A percentile compares a stretch with the other conserved stretches of the same genome.
phyloP scores from a whole-genome alignment of 2,797 vertebrate species.

The Phrynocephalus vlangalii region DNA sequence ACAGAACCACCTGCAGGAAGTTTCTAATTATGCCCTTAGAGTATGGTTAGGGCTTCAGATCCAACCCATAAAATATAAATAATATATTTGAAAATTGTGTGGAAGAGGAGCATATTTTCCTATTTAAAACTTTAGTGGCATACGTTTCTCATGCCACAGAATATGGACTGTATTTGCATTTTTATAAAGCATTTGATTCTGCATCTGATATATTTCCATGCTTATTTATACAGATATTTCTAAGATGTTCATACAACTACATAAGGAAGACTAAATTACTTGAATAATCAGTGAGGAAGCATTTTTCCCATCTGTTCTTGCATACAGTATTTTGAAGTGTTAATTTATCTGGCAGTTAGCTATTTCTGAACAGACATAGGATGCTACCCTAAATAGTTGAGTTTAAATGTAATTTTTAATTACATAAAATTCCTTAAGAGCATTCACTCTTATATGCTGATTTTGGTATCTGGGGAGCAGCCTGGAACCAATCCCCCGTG shows the following conservation, averaged over 20 bases:
- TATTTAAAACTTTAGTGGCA: neutral
- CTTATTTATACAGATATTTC: neutral
- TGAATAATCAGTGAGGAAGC: neutral
- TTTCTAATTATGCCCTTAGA: neutral
- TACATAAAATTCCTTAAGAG: neutral
- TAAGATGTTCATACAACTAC: neutral
- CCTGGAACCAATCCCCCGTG: no score
- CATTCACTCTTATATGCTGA: neutral
- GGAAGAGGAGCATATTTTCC: neutral
- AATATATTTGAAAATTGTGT: neutral
- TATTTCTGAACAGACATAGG: neutral
- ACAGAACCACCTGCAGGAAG: neutral
- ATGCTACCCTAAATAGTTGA: neutral
- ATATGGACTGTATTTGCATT: neutral
- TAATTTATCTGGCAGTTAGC: neutral
- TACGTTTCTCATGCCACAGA: neutral
- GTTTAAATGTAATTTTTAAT: neutral
- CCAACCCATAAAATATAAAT: neutral
- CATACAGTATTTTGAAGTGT: neutral
- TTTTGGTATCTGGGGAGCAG: neutral
- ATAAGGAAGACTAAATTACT: neutral
- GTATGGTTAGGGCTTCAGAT: neutral
- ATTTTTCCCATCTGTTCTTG: neutral
- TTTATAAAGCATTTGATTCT: neutral
- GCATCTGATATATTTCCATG: neutral